These are phyloP conservation scores for Muschampia plurimacula DNA, from an alignment of 2,888 invertebrate genomes.

Conservation along the genomic window DNA sequence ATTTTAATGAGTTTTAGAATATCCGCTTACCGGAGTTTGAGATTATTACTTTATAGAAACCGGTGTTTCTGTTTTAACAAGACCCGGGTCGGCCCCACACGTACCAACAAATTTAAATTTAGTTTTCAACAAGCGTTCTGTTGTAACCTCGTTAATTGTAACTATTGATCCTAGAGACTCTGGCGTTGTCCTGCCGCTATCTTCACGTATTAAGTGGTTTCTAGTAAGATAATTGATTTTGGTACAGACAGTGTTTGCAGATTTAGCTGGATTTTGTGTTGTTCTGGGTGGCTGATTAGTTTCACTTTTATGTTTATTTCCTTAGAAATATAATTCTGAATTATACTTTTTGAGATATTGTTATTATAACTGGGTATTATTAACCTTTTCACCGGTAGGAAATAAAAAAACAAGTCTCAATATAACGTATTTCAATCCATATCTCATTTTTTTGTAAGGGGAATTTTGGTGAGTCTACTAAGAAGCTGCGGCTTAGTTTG, in stretches of 20 bases:
- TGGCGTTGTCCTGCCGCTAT: slow-evolving; percentile 17
- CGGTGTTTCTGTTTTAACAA: slow-evolving; percentile 55
- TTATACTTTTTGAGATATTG: no score
- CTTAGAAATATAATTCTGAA: not conserved
- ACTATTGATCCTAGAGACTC: slow-evolving; percentile 27
- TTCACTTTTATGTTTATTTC: slow-evolving; percentile 9
- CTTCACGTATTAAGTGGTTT: slow-evolving; percentile 18
- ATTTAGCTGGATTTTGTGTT: not conserved
- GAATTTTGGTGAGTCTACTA: no score
- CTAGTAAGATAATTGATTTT: slow-evolving; percentile 27
- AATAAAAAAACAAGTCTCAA: no score
- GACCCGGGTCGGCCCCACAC: slow-evolving; percentile 46
- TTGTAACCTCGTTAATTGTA: slow-evolving; percentile 45
- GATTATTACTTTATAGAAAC: slow-evolving; percentile 60
- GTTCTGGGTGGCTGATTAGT: not conserved
- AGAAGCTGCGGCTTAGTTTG: no score
- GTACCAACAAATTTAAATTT: slow-evolving; percentile 50
- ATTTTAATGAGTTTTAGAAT: slow-evolving; percentile 62
- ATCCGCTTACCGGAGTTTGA: slow-evolving; percentile 57
- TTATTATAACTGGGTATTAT: no score
- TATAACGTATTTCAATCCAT: no score
- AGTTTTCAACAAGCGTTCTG: slow-evolving; percentile 44
- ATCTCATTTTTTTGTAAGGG: no score
- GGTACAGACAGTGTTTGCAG: slow-evolving; percentile 7
- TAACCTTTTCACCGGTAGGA: no score